Conservation (phyloP, 2,888 invertebrate genomes). For the Sinohyriopsis cumingii region DNA sequence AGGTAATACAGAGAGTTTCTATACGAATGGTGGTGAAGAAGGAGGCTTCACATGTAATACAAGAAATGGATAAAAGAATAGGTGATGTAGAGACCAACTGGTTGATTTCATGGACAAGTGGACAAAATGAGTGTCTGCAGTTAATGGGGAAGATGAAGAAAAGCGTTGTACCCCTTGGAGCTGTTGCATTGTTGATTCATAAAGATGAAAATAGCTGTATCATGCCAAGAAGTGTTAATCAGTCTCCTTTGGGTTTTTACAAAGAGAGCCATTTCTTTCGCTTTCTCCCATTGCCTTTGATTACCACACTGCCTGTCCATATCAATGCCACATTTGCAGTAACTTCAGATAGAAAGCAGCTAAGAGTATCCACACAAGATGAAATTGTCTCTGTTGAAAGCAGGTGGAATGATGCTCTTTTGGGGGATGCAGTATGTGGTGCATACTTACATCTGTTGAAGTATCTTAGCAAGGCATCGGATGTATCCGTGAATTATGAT, state of each 20-base stretch:
- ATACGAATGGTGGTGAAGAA: not conserved
- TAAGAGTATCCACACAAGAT: slow-evolving; percentile 46
- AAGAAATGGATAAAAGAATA: not conserved
- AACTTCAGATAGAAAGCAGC: slow-evolving; percentile 49
- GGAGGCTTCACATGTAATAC: not conserved
- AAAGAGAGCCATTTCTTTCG: slow-evolving; percentile 35
- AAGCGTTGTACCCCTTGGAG: slow-evolving; percentile 32
- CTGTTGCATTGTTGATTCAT: slow-evolving; percentile 17
- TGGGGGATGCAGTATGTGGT: slow-evolving; percentile 15
- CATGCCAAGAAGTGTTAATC: not conserved
- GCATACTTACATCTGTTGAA: slow-evolving; percentile 20
- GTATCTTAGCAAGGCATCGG: not conserved
- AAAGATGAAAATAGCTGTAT: not conserved
- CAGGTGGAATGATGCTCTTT: slow-evolving; percentile 18
- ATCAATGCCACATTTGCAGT: slow-evolving; percentile 63
- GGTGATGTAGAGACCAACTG: slow-evolving; percentile 11
- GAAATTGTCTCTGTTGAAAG: slow-evolving; percentile 39
- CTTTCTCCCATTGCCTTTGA: slow-evolving; percentile 55
- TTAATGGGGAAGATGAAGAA: slow-evolving; percentile 3
- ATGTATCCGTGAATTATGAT: slow-evolving; percentile 1
- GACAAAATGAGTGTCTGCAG: slow-evolving; percentile 7
- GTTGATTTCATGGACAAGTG: slow-evolving; percentile 36
- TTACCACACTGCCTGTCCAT: slow-evolving; percentile 55
- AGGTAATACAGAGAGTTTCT: too few species aligned
- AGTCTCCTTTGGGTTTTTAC: slow-evolving; percentile 32